Conservation (phyloP, 2,797 vertebrate genomes). For the Myotis myotis region DNA sequence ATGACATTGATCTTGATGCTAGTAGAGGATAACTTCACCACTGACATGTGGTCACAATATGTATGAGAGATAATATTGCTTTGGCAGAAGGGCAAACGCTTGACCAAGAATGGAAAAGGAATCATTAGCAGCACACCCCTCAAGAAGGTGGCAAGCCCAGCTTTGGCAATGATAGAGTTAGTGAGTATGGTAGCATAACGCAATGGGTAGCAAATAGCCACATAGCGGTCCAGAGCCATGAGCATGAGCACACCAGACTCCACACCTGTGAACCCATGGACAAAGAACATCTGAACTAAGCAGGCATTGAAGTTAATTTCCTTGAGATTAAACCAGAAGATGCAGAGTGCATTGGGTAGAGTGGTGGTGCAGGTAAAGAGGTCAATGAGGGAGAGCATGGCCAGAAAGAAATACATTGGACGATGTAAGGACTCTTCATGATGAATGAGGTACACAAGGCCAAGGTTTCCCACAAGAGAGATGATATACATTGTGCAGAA, state of each 20-base stretch:
- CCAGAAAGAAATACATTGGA: constrained; percentile 85
- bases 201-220: constrained; percentile 84
- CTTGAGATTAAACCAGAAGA: constrained; percentile 79
- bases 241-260: constrained; percentile 84
- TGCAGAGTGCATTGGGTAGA: constrained; percentile 82
- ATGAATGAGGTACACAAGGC: constrained; percentile 39
- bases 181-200: constrained; percentile 83
- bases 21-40: constrained; percentile 67
- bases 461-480: constrained; percentile 55
- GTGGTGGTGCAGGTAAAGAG: constrained; percentile 82
- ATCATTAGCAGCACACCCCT: constrained; percentile 62
- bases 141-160: constrained; percentile 77
- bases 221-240: constrained; percentile 85
- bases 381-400: constrained; percentile 83
- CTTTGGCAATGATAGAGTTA: constrained; percentile 73
- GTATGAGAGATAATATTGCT: constrained; percentile 63
- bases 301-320: constrained; percentile 82
- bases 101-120: constrained; percentile 75
- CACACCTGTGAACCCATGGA: constrained; percentile 83
- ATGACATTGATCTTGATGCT: constrained; percentile 54
- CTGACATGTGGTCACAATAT: constrained; percentile 72
- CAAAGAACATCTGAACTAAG: constrained; percentile 83
- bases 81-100: constrained; percentile 79
- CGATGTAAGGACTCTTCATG: constrained; percentile 73
- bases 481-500: constrained; percentile 59